Base-by-base conservation (phyloP, 2,113 vertebrate species). In the Xenotilapia caudafasciata region DNA sequence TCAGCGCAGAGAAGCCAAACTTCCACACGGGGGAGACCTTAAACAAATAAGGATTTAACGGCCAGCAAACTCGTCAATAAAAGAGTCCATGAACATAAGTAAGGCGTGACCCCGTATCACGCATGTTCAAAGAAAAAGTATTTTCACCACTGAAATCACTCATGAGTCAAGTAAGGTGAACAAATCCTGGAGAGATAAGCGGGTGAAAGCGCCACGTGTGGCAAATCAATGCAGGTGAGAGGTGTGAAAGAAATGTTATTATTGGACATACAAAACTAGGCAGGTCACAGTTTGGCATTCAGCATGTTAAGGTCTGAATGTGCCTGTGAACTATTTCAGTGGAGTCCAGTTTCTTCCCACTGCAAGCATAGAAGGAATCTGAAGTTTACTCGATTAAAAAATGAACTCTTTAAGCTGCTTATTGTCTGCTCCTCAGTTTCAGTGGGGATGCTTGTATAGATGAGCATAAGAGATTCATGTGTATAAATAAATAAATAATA, bases 21-120 rank as follows among this genome's bases (percentile, higher is more conserved):
- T 5, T n/a, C 80, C 83, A 89, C 82, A 85, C 2, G 79, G 79
- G 62, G 90, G 82, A 26, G 31, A 28, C 55, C 62, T 77, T 87
- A 31, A 8, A 21, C 19, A 84, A 75, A 17, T n/a, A 19, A 19
- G 73, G 45, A 33, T 49, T 49, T 1, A 49, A 77, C 10, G 0
- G 68, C 68, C 21, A 17, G 68, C 21, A 17, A 47, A 49, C 23
- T 1, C 15, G 6, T 28, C 15, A 28, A 12, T 19, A n/a, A 8
- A 47, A 31, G n/a, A 70, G 15, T 49, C 15, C 23, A 31, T 49
- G 11, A 47, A 45, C n/a, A 15, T 14, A 33, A 33, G 33, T 7
- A 33, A 33, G 33, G 33, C 7, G 33, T 33, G 33, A 33, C 33
- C 33, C 33, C 33, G 33, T 33, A 8, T 33, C 33, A 33, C 33